Conservation (phyloP, 2,113 vertebrate species). For the human region GRCh38 chr6:24150001-24150500, state of each 20-base stretch:
- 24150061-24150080: not conserved
- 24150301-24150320: not conserved
- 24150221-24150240: not conserved
- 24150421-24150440: not conserved
- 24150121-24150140: not conserved
- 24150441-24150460: slow-evolving; percentile 31
- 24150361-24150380: not conserved
- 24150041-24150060: not conserved
- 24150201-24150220: not conserved
- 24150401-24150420: not conserved
- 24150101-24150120: not conserved
- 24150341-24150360: not conserved
- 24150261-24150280: not conserved
- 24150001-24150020: not conserved
- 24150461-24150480: not conserved
- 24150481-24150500: not conserved
- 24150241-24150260: not conserved
- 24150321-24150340: not conserved
- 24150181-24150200: not conserved
- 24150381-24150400: not conserved
- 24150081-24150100: not conserved
- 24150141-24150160: not conserved
- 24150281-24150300: not conserved
- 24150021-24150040: not conserved
- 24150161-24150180: not conserved